Conservation (phyloP, 1,140 invertebrate genomes). For the Marisa cornuarietis region DNA sequence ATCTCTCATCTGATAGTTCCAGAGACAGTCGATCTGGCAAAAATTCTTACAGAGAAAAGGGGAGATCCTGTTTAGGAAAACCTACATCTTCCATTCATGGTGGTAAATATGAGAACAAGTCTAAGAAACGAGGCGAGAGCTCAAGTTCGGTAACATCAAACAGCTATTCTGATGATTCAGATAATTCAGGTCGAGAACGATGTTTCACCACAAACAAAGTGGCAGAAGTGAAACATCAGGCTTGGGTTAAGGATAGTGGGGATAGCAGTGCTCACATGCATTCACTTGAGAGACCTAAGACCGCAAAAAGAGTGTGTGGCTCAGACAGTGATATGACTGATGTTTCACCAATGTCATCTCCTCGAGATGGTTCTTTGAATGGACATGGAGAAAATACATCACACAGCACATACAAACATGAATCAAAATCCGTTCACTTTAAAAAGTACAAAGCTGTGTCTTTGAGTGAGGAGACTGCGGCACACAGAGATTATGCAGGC, state of each 20-base stretch:
- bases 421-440: background rate
- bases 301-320: slow-evolving; percentile 21
- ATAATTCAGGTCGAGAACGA: background rate
- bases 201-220: slow-evolving; percentile 4
- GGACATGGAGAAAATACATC: slow-evolving; percentile 1
- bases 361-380: slow-evolving; percentile 32
- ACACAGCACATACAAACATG: background rate
- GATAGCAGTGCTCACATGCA: background rate
- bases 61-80: background rate
- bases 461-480: background rate
- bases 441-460: slow-evolving; percentile 13
- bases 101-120: background rate
- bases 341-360: slow-evolving; percentile 59
- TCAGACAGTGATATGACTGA: slow-evolving; percentile 62
- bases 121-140: background rate
- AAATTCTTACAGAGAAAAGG: background rate
- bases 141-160: slow-evolving; percentile 4
- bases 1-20: background rate
- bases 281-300: slow-evolving; percentile 31
- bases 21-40: slow-evolving; percentile 3
- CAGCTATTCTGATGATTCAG: background rate
- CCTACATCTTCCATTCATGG: background rate
- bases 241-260: slow-evolving; percentile 16
- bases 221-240: background rate
- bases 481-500: slow-evolving; percentile 18